Base-by-base conservation (phyloP, 2,888 invertebrate genomes). In the Xanthia togata region DNA sequence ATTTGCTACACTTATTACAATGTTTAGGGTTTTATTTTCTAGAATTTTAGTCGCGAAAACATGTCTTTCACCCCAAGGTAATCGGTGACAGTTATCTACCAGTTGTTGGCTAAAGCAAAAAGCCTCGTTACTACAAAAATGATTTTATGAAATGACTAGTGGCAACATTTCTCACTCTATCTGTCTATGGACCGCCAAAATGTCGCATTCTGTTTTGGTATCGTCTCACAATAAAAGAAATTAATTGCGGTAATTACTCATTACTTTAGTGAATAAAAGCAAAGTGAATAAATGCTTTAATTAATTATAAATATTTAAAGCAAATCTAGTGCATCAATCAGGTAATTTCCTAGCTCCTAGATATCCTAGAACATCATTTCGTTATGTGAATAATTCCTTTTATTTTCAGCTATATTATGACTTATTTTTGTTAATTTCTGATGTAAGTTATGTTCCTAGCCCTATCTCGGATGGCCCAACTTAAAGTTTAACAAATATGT, bases 201-300 rank as follows among this genome's bases (percentile, higher is more conserved):
- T 96, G 96, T 96, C 95, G 96, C 93, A 93, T 92, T 94, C 94
- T 96, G 96, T 96, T 96, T 96, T 96, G 95, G 95, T 96, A 93
- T 94, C 91, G 89, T 93, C 92, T 93, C 90, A 90, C 89, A 93
- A 90, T 93, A 93, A 92, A 95, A 92, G 87, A 93, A 94, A 93
- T 93, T 91, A 93, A 92, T 93, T 93, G 93, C 91, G 87, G 83
- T 90, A 92, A 92, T 90, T 92, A 92, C 91, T 89, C 87, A 92
- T 91, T 92, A 90, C 88, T 92, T 91, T 88, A 87, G 59, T 85
- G 83, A 79, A 87, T 90, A 88, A 86, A 87, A 83, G 83, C 81
- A 86, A 84, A 89, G 88, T 88, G 87, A 74, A 69, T 88, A 87
- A 85, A 88, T 87, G 88, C 73, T 86, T 87, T 89, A 83, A 83